phyloP scores from a whole-genome alignment of 2,113 vertebrate genomes.

The Steatornis caripensis region DNA sequence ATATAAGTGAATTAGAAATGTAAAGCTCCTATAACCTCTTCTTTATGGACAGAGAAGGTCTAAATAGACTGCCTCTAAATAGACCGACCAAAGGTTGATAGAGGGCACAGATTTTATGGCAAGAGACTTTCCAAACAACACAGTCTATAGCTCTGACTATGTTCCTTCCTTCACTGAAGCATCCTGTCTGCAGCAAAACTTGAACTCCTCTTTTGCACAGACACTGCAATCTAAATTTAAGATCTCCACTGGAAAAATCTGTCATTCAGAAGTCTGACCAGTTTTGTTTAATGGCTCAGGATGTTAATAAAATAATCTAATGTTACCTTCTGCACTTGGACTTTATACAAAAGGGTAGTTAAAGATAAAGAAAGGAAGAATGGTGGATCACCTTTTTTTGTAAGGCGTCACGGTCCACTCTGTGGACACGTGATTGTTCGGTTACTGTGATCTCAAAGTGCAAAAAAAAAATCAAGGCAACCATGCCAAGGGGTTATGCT shows the following conservation, averaged over 20 bases:
- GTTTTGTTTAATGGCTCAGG: neutral
- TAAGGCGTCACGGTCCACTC: no score
- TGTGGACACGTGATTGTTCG: no score
- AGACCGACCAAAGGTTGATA: neutral
- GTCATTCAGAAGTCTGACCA: neutral
- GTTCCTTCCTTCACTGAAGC: neutral
- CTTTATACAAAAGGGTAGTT: neutral
- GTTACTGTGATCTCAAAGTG: no score
- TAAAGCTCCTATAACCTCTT: neutral
- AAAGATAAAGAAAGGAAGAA: neutral
- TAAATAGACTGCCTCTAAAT: neutral
- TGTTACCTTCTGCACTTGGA: neutral
- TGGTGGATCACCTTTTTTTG: accelerated
- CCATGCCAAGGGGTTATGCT: no score
- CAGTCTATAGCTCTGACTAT: neutral
- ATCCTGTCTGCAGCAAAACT: neutral
- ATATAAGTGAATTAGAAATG: neutral
- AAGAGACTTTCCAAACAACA: neutral
- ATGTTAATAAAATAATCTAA: neutral
- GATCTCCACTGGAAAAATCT: neutral
- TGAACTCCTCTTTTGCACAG: neutral
- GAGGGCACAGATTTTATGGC: neutral
- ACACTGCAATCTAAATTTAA: neutral
- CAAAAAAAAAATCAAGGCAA: no score
- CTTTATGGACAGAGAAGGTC: neutral